Evolutionary conservation across 2,797 vertebrate species (phyloP).

Genomic region (Peromyscus aztecus): DNA sequence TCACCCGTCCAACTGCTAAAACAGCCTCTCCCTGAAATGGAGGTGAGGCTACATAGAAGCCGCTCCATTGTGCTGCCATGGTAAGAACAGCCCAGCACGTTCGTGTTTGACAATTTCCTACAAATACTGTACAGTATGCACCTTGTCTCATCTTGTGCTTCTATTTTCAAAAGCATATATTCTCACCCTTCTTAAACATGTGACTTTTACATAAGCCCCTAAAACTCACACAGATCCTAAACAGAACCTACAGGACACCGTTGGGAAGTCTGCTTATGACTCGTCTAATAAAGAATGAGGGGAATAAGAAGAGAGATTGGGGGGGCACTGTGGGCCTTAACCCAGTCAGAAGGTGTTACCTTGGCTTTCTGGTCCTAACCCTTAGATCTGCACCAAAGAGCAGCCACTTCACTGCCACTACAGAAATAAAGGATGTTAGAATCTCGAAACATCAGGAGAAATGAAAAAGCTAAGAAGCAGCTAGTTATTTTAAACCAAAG

Average conservation of each 20-base stretch:
- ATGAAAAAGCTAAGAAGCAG: neutral
- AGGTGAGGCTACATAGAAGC: neutral
- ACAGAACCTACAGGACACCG: conserved; percentile 76
- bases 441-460: conserved; percentile 75
- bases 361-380: conserved; percentile 86
- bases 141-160: neutral
- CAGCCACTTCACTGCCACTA: conserved; percentile 86
- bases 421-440: conserved; percentile 87
- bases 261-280: conserved; percentile 82
- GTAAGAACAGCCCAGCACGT: neutral
- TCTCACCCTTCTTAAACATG: neutral
- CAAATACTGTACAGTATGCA: neutral
- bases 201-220: conserved; percentile 54
- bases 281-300: conserved; percentile 70
- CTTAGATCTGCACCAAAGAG: conserved; percentile 70
- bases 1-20: neutral
- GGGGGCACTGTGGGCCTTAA: conserved; percentile 81
- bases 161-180: conserved; percentile 11
- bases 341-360: conserved; percentile 84
- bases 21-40: neutral
- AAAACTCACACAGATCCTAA: conserved; percentile 71
- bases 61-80: conserved; percentile 12
- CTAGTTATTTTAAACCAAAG: conserved; percentile 14
- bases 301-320: conserved; percentile 83
- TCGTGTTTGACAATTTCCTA: conserved; percentile 21